These are phyloP conservation scores for Aphelinus atriplicis DNA, from an alignment of 1,140 invertebrate species.

Conservation along the genomic window DNA sequence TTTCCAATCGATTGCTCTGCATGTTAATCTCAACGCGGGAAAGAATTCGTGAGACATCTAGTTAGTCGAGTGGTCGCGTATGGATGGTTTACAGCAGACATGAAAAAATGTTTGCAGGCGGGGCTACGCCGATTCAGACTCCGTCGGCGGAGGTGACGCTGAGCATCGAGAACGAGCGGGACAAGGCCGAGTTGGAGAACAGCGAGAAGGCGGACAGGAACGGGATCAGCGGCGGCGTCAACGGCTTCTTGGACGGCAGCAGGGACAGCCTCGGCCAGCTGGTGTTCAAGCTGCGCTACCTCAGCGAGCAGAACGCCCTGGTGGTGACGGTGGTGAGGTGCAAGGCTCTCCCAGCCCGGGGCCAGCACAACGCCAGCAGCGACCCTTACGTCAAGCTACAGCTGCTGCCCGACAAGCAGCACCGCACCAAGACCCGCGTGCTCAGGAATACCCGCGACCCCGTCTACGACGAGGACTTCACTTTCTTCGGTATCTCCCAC, in stretches of 20 bases:
- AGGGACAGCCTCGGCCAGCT: constrained; percentile 80
- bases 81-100: too few relatives aligned
- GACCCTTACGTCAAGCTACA: constrained; percentile 97
- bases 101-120: constrained; percentile 16
- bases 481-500: constrained; percentile 90
- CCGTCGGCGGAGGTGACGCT: constrained; percentile 55
- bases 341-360: constrained; percentile 81
- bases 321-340: constrained; percentile 92
- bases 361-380: constrained; percentile 72
- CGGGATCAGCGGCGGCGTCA: constrained; percentile 1
- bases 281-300: constrained; percentile 88
- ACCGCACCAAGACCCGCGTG: constrained; percentile 94
- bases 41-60: too few relatives aligned
- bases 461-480: constrained; percentile 96
- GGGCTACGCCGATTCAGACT: constrained; percentile 53
- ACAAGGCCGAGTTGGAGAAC: constrained; percentile 71
- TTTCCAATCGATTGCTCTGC: too few relatives aligned
- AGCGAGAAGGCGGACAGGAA: constrained; percentile 68
- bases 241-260: constrained; percentile 54
- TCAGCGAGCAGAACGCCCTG: constrained; percentile 87
- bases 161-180: constrained; percentile 64
- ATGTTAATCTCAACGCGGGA: too few relatives aligned
- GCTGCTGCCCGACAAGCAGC: constrained; percentile 92
- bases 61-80: too few relatives aligned
- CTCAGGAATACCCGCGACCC: constrained; percentile 92